Conservation (phyloP, 2,888 invertebrate species). For the Calameuta idolon region DNA sequence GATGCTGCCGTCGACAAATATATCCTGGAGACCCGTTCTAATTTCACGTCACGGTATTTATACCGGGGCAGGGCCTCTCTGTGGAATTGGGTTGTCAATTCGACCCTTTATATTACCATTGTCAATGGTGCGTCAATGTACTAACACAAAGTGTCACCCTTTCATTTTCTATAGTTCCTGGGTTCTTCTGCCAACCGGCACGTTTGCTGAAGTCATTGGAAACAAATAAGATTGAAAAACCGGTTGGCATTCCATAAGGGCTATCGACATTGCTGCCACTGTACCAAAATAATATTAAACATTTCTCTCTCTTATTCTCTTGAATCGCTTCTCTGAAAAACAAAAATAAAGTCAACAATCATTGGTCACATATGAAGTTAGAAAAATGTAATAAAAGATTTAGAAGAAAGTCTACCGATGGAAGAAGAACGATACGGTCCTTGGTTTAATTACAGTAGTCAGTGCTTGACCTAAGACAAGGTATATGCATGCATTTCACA, state of each 20-base stretch:
- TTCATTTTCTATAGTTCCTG: not conserved
- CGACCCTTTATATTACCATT: not conserved
- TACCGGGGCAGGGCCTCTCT: not conserved
- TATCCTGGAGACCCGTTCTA: not conserved
- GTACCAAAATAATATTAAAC: not conserved
- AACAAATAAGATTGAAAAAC: not conserved
- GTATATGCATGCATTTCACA: conserved; percentile 52
- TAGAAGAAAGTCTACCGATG: not conserved
- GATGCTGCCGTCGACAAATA: not conserved
- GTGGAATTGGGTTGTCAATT: not conserved
- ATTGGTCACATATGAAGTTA: not conserved
- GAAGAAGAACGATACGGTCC: not conserved
- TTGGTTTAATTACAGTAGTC: conserved; percentile 14
- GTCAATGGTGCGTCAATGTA: not conserved
- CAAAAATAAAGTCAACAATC: not conserved
- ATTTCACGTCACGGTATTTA: not conserved
- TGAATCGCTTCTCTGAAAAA: not conserved
- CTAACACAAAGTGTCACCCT: not conserved
- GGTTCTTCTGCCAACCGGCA: not conserved
- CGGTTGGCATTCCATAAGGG: not conserved
- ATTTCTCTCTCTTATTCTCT: not conserved
- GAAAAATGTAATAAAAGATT: not conserved
- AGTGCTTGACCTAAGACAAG: conserved; percentile 54
- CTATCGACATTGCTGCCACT: not conserved
- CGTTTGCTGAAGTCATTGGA: not conserved